These are phyloP conservation scores for Clostera curtula DNA, from an alignment of 2,888 invertebrate species.

Conservation along the genomic window DNA sequence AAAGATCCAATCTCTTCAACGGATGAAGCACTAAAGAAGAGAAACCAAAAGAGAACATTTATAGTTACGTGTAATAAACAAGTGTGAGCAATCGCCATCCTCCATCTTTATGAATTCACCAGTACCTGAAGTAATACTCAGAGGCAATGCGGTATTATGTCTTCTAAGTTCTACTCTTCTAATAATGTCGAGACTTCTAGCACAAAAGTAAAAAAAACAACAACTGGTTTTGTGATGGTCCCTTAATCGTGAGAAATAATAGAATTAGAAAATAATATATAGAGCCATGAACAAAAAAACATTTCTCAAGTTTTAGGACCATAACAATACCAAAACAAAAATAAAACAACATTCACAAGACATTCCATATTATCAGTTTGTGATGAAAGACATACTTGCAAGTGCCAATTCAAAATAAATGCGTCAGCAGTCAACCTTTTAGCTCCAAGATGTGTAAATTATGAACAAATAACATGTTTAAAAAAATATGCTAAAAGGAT, in stretches of 20 bases:
- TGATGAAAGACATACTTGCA: slow-evolving; percentile 50
- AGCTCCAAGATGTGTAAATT: too few species aligned
- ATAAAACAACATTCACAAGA: slow-evolving; percentile 31
- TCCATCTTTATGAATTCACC: slow-evolving; percentile 72
- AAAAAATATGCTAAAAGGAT: too few species aligned
- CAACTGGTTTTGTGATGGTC: slow-evolving; percentile 11
- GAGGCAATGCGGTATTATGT: slow-evolving; percentile 75
- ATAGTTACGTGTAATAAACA: neutral
- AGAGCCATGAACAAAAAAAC: too few species aligned
- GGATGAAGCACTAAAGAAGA: too few species aligned
- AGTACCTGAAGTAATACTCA: slow-evolving; percentile 99
- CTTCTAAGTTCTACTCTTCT: slow-evolving; percentile 47
- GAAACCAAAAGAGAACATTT: too few species aligned
- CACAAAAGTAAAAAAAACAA: slow-evolving; percentile 13
- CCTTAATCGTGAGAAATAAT: too few species aligned
- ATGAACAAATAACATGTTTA: too few species aligned
- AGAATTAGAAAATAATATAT: too few species aligned
- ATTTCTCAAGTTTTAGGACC: too few species aligned
- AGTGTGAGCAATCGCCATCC: slow-evolving; percentile 28
- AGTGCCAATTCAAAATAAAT: slow-evolving; percentile 27
- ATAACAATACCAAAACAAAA: slow-evolving; percentile 20
- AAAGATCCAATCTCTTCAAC: too few species aligned
- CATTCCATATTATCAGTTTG: slow-evolving; percentile 35
- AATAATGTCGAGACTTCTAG: slow-evolving; percentile 22
- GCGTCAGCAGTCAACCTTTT: slow-evolving; percentile 8